Percentiles rank a stretch among this genome's conserved stretches.
Evolutionary conservation across 1,140 invertebrate species (phyloP).

Genomic region (Lysiphlebus fabarum): DNA sequence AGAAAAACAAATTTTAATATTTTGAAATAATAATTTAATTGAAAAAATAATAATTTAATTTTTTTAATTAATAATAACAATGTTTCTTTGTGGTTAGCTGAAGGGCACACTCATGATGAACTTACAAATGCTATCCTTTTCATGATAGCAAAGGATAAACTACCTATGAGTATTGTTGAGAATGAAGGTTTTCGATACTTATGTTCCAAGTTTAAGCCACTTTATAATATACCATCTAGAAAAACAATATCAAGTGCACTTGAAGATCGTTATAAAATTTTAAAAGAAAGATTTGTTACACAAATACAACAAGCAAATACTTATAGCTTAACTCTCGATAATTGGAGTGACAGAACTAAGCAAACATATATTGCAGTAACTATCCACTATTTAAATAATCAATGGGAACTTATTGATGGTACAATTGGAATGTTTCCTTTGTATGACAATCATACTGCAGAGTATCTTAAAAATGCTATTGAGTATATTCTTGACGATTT

Average conservation of each 20-base stretch:
- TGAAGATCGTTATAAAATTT: conserved; percentile 26
- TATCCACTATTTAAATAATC: conserved; percentile 27
- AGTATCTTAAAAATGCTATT: conserved; percentile 32
- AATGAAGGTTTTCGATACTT: conserved; percentile 46
- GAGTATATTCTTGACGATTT: conserved; percentile 41
- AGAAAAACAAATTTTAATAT: too few species aligned
- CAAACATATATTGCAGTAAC: conserved; percentile 39
- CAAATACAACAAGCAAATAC: conserved; percentile 25
- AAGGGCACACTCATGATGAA: background rate
- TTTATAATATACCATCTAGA: conserved; percentile 45
- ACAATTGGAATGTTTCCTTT: conserved; percentile 29
- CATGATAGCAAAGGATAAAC: conserved; percentile 46
- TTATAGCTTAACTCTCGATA: conserved; percentile 38
- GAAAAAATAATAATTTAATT: too few species aligned
- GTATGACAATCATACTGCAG: conserved; percentile 29
- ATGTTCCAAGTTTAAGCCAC: conserved; percentile 41
- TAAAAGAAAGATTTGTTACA: conserved; percentile 27
- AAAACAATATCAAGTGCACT: conserved; percentile 35
- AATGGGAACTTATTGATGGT: conserved; percentile 21
- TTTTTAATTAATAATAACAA: too few species aligned
- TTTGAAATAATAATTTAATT: too few species aligned
- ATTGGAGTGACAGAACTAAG: conserved; percentile 38
- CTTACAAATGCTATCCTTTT: conserved; percentile 34
- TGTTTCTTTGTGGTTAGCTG: background rate
- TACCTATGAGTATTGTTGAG: conserved; percentile 46